phyloP scores from a whole-genome alignment of 1,140 invertebrate genomes.

The Plectrocnemia conspersa region DNA sequence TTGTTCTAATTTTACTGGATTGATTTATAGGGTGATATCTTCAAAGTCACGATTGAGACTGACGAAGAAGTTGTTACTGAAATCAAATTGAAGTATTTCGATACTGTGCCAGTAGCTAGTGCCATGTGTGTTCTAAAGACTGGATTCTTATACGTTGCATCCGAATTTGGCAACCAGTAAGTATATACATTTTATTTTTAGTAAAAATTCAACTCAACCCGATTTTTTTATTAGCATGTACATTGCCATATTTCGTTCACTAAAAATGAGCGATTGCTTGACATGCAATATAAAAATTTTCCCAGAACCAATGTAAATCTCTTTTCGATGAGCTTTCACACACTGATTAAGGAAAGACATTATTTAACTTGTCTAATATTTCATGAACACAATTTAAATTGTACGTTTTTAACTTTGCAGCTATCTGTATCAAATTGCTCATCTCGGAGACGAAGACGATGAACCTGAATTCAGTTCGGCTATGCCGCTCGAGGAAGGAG shows the following conservation, averaged over 20 bases:
- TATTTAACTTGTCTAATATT: conserved; percentile 1
- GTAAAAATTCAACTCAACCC: not conserved
- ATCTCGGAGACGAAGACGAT: conserved; percentile 98
- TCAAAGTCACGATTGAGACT: conserved; percentile 97
- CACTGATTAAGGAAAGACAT: conserved; percentile 51
- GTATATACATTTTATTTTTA: conserved; percentile 45
- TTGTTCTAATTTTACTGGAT: conserved; percentile 10
- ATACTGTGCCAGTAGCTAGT: conserved; percentile 94
- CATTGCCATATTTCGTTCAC: no score
- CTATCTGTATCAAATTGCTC: conserved; percentile 97
- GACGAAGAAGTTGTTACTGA: conserved; percentile 98
- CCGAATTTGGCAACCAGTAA: conserved; percentile 99
- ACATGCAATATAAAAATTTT: conserved; percentile 46
- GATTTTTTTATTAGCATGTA: no score
- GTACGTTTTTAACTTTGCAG: conserved; percentile 55
- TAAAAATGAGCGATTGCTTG: no score
- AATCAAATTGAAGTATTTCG: conserved; percentile 99
- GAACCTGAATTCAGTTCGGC: conserved; percentile 98
- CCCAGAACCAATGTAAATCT: conserved; percentile 52
- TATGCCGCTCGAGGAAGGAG: conserved; percentile 97
- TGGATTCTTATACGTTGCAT: conserved; percentile 97
- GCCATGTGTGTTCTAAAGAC: conserved; percentile 98
- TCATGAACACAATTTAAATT: not conserved
- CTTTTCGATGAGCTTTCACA: conserved; percentile 45
- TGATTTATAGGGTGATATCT: conserved; percentile 78